Conservation (phyloP, 2,888 invertebrate genomes). For the Catonia carolina region DNA sequence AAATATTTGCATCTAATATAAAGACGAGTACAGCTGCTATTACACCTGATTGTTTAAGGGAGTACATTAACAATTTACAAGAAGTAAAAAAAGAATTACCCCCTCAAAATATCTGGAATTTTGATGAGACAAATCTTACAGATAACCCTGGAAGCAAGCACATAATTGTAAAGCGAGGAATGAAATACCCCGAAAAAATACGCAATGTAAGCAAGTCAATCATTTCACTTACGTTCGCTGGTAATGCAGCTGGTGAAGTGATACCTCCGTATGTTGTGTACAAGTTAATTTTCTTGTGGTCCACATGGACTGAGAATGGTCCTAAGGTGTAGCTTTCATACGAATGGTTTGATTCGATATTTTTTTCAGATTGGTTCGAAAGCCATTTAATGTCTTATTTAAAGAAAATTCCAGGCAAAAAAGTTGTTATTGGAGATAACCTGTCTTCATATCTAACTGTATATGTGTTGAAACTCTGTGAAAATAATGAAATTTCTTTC, state of each 20-base stretch:
- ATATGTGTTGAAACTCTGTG: too few species aligned
- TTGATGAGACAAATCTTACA: conserved; percentile 14
- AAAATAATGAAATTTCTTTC: too few species aligned
- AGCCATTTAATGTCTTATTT: too few species aligned
- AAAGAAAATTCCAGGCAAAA: too few species aligned
- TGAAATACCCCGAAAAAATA: background rate
- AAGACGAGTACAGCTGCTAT: conserved; percentile 16
- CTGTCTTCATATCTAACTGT: too few species aligned
- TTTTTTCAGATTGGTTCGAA: conserved; percentile 39
- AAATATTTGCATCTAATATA: conserved; percentile 14
- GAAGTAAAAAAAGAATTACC: background rate
- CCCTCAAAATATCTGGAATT: conserved; percentile 11
- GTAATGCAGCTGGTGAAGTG: conserved; percentile 39
- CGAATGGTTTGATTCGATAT: conserved; percentile 40
- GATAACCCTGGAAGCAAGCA: conserved; percentile 18
- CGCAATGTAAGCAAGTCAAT: conserved; percentile 35
- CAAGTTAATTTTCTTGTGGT: conserved; percentile 40
- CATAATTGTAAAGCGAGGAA: background rate
- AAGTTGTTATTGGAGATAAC: too few species aligned
- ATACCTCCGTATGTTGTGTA: conserved; percentile 43
- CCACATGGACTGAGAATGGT: conserved; percentile 41
- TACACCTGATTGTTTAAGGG: background rate
- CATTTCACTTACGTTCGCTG: conserved; percentile 40
- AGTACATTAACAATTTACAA: conserved; percentile 14
- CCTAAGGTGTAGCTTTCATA: conserved; percentile 40